phyloP scores from a whole-genome alignment of 2,888 invertebrate species.

The Drosophila borealis region DNA sequence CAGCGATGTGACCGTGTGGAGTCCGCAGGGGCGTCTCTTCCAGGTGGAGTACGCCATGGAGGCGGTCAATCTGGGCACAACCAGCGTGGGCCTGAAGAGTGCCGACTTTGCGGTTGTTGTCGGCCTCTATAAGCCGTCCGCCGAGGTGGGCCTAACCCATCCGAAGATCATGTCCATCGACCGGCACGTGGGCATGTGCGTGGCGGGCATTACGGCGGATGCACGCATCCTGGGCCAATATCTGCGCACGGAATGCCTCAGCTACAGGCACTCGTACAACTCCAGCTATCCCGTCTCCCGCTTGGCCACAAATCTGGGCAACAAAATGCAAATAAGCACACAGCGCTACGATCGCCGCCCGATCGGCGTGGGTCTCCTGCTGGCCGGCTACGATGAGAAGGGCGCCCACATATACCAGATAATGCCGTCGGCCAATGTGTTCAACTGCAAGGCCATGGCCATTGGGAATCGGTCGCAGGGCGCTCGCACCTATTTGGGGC shows the following conservation, averaged over 20 bases:
- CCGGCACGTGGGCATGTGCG: constrained; percentile 97
- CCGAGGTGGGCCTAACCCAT: constrained; percentile 98
- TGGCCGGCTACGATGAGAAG: constrained; percentile 97
- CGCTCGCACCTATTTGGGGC: constrained; percentile 98
- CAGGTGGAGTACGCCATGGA: constrained; percentile 99
- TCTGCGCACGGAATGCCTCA: constrained; percentile 97
- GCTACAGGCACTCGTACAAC: constrained; percentile 96
- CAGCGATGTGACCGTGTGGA: constrained; percentile 99
- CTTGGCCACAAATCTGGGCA: constrained; percentile 94
- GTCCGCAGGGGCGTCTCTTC: constrained; percentile 97
- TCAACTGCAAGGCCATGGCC: constrained; percentile 99
- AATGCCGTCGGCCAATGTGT: constrained; percentile 98
- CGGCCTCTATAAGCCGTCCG: constrained; percentile 97
- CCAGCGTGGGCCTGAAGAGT: constrained; percentile 95
- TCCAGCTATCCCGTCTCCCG: constrained; percentile 93
- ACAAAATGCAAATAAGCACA: constrained; percentile 98
- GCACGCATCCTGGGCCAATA: constrained; percentile 96
- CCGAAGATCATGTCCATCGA: constrained; percentile 98
- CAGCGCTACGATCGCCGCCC: constrained; percentile 98
- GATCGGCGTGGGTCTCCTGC: constrained; percentile 97
- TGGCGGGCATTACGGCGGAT: constrained; percentile 98
- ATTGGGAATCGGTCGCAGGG: constrained; percentile 99
- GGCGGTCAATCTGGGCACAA: constrained; percentile 91
- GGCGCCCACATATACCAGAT: constrained; percentile 99
- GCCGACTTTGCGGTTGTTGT: constrained; percentile 96